Percentiles rank a stretch among this genome's conserved stretches.
Evolutionary conservation across 2,888 invertebrate species (phyloP).

Genomic region (Polyommatus icarus): DNA sequence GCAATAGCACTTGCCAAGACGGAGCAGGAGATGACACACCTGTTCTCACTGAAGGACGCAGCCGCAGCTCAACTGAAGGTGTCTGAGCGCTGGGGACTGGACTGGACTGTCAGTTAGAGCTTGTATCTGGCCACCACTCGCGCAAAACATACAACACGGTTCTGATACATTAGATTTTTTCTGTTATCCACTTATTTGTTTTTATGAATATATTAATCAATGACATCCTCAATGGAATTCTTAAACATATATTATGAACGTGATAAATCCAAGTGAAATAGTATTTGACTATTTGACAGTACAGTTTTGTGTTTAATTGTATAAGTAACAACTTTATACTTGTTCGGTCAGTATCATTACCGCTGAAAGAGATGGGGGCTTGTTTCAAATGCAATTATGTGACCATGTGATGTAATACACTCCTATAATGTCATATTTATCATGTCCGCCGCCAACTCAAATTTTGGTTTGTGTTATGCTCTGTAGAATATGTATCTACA

Average conservation of each 20-base stretch:
- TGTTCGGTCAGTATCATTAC: slow-evolving; percentile 31
- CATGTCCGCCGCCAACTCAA: slow-evolving; percentile 30
- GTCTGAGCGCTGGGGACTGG: slow-evolving; percentile 86
- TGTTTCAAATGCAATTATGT: neutral
- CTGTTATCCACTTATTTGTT: slow-evolving; percentile 21
- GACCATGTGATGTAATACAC: slow-evolving; percentile 13
- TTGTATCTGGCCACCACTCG: slow-evolving; percentile 44
- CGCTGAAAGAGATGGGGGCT: slow-evolving; percentile 22
- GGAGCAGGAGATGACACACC: slow-evolving; percentile 93
- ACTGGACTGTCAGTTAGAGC: slow-evolving; percentile 77
- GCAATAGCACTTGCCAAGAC: slow-evolving; percentile 93
- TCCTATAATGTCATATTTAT: neutral
- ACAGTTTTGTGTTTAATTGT: slow-evolving; percentile 3
- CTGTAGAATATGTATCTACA: neutral
- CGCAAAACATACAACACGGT: slow-evolving; percentile 50
- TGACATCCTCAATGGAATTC: neutral
- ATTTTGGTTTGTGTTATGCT: neutral
- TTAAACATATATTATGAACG: neutral
- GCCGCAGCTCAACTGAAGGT: slow-evolving; percentile 93
- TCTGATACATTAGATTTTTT: slow-evolving; percentile 38
- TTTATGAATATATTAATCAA: slow-evolving; percentile 12
- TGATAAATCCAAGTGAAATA: slow-evolving; percentile 15
- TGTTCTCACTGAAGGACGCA: slow-evolving; percentile 94
- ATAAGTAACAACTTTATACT: slow-evolving; percentile 26
- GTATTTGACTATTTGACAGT: neutral